A percentile compares a stretch with the other conserved stretches of the same genome.
Evolutionary conservation across 2,797 vertebrate species (phyloP).

Genomic region (Coluber constrictor): DNA sequence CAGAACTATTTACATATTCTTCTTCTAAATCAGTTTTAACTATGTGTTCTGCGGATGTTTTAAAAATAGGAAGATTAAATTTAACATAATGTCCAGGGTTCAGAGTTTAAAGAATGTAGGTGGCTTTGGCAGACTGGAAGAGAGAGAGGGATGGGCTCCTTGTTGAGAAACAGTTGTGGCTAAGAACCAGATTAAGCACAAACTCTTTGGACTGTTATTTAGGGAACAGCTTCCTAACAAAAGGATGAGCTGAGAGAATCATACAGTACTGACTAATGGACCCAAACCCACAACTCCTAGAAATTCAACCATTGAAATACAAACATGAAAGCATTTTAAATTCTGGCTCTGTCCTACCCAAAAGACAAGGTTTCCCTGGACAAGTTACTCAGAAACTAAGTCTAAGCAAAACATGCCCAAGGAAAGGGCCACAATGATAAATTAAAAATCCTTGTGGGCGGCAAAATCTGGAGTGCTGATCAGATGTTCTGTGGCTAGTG

Average conservation of each 20-base stretch:
- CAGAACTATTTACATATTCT: not conserved
- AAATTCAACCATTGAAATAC: not conserved
- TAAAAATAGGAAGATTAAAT: slow-evolving; percentile 2
- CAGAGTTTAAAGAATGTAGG: not conserved
- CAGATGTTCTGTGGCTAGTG: not conserved
- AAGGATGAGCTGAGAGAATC: not conserved
- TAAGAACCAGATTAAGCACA: not conserved
- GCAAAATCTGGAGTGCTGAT: not conserved
- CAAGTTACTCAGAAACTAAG: not conserved
- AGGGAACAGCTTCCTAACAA: not conserved
- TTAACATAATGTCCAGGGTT: not conserved
- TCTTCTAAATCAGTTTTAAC: not conserved
- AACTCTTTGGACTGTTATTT: not conserved
- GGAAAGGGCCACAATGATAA: not conserved
- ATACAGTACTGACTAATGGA: not conserved
- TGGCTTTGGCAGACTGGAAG: not conserved
- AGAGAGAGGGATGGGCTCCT: not conserved
- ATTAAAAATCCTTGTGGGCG: not conserved
- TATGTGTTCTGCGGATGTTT: not conserved
- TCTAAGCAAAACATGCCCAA: not conserved
- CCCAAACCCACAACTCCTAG: not conserved
- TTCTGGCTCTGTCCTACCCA: not conserved
- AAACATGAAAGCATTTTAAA: not conserved
- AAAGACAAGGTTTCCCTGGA: not conserved
- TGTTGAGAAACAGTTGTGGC: not conserved